A percentile compares a stretch with the other conserved stretches of the same genome.
Evolutionary conservation across 2,888 invertebrate genomes (phyloP).

Genomic region (Fabriciana adippe): DNA sequence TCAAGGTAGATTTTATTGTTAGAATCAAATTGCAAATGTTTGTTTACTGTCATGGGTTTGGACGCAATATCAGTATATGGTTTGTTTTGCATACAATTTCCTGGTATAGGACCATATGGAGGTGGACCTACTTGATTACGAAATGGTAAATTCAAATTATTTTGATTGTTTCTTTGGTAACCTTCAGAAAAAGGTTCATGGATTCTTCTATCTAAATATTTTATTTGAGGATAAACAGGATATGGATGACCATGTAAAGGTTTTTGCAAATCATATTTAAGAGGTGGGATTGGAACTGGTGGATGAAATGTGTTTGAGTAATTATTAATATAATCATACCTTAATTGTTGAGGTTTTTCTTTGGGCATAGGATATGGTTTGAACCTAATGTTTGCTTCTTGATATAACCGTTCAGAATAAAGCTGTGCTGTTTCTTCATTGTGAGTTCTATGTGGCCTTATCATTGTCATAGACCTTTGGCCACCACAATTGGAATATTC

Average conservation of each 20-base stretch:
- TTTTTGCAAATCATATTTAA: slow-evolving; percentile 71
- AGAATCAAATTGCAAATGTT: slow-evolving; percentile 60
- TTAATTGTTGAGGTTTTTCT: slow-evolving; percentile 67
- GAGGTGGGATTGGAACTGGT: slow-evolving; percentile 56
- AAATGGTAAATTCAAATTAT: slow-evolving; percentile 59
- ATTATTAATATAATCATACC: slow-evolving; percentile 76
- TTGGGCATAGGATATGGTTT: slow-evolving; percentile 73
- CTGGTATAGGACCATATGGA: slow-evolving; percentile 60
- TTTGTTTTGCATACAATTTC: slow-evolving; percentile 65
- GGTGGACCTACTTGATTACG: slow-evolving; percentile 67
- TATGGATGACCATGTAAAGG: slow-evolving; percentile 61
- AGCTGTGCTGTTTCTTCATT: slow-evolving; percentile 63
- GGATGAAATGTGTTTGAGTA: slow-evolving; percentile 68
- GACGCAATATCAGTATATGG: slow-evolving; percentile 58
- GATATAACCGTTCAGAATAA: slow-evolving; percentile 65
- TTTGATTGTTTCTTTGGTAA: slow-evolving; percentile 64
- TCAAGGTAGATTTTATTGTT: slow-evolving; percentile 65
- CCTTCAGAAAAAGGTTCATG: slow-evolving; percentile 64
- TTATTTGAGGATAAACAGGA: slow-evolving; percentile 62
- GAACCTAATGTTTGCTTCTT: slow-evolving; percentile 66
- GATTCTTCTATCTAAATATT: slow-evolving; percentile 68
- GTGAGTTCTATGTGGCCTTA: slow-evolving; percentile 57
- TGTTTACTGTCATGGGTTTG: slow-evolving; percentile 59
- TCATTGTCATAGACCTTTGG: slow-evolving; percentile 58
- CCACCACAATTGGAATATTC: slow-evolving; percentile 66